A percentile compares a stretch with the other conserved stretches of the same genome.
Evolutionary conservation across 2,113 vertebrate species (phyloP).

Genomic region (Protobothrops mucrosquamatus): DNA sequence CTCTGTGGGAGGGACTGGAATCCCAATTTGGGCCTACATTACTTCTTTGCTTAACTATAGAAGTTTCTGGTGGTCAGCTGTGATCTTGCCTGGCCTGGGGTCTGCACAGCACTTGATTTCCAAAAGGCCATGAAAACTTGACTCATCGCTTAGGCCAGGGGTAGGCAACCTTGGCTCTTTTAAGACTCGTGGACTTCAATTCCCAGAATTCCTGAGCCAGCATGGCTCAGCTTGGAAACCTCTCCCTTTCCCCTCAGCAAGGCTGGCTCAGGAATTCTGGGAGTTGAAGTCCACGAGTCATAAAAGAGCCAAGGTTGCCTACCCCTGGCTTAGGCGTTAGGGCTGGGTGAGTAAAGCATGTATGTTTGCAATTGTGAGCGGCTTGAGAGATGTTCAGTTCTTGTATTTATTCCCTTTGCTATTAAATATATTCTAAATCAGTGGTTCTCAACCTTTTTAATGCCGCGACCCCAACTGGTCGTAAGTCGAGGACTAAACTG

Average conservation of each 20-base stretch:
- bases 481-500: no score
- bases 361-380: neutral
- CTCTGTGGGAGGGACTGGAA: neutral
- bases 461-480: no score
- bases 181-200: no score
- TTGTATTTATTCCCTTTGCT: neutral
- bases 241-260: no score
- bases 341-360: neutral
- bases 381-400: neutral
- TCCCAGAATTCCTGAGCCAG: neutral
- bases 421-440: neutral
- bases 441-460: no score
- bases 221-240: no score
- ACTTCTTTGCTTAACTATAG: neutral
- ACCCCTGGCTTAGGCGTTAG: neutral
- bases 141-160: neutral
- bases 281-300: no score
- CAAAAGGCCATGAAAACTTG: neutral
- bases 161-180: no score
- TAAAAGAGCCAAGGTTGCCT: no score
- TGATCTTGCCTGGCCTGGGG: neutral
- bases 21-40: neutral
- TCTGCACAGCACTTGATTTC: neutral
- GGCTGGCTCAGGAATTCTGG: no score
- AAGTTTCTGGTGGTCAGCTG: neutral